phyloP scores from a whole-genome alignment of 2,797 vertebrate genomes.

The Cygnus olor region DNA sequence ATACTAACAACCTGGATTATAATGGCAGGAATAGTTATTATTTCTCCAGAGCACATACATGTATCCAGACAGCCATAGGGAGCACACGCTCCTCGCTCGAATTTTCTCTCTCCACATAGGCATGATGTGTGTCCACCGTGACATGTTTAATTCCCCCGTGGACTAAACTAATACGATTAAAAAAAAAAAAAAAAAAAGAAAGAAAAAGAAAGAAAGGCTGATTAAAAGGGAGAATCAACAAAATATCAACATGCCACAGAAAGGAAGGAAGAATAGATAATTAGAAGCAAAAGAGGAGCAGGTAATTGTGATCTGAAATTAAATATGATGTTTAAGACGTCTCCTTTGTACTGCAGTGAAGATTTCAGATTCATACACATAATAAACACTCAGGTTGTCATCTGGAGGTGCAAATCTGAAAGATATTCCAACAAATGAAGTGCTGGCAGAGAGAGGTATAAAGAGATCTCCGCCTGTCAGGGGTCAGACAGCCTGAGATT shows the following conservation, averaged over 20 bases:
- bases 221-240: constrained; percentile 76
- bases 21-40: constrained; percentile 42
- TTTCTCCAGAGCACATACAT: constrained; percentile 30
- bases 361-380: constrained; percentile 85
- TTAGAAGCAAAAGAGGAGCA: constrained; percentile 77
- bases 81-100: neutral
- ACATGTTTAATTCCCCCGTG: constrained; percentile 50
- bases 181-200: neutral
- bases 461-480: constrained; percentile 93
- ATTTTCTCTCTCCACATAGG: neutral
- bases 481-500: constrained; percentile 96
- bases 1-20: constrained; percentile 56
- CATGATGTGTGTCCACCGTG: constrained; percentile 43
- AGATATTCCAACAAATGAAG: constrained; percentile 96
- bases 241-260: constrained; percentile 76
- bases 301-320: constrained; percentile 75
- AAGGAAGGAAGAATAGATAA: constrained; percentile 71
- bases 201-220: constrained; percentile 33
- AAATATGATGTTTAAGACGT: constrained; percentile 78
- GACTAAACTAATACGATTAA: constrained; percentile 35
- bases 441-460: constrained; percentile 91
- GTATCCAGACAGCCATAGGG: neutral
- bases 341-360: constrained; percentile 71
- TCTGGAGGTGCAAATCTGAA: constrained; percentile 93
- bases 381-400: constrained; percentile 91